Evolutionary conservation across 2,113 vertebrate genomes (phyloP), one percentile per base, ranked within the genome.

Genomic region (Petroica traversi): DNA sequence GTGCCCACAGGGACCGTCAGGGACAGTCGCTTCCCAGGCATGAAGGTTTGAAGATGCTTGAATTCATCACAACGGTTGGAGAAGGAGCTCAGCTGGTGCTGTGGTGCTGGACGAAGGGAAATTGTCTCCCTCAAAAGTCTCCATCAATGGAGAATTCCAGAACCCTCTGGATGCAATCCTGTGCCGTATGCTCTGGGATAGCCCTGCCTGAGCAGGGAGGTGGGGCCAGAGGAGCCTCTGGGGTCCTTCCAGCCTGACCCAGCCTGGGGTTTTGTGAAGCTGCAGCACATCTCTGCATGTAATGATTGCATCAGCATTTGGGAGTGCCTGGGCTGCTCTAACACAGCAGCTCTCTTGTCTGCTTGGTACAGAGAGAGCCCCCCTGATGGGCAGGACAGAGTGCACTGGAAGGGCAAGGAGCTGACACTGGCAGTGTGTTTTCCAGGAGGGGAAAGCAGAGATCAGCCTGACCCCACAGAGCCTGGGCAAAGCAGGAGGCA

Each of bases 371-470:
- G 57, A 22, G 57, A 22, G 36, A 68, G 5, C 4, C 23, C 16
- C 9, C 14, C 6, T 3, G 4, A 11, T 23, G 40, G 57, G 45
- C 22, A 46, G 72, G 23, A 7, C 1, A 2, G 24, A 31, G 41
- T 1, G 49, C 43, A 2, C 29, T 25, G 80, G 3, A 9, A 8
- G 31, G 36, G 5, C n/a, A 4, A 8, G 33, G 34, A 31, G 63
- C 69, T 57, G 46, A 2, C 28, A 1, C 0, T 26, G 7, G 4
- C 40, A 36, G 9, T 4, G 16, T 3, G 41, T 36, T 33, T 49
- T 25, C 28, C 19, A 5, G 62, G 66, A 41, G 36, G 13, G 72
- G 52, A 49, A 51, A 17, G 14, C 67, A 10, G 78, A 15, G 14
- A 14, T 41, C 55, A 48, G 43, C 48, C 49, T 4, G 78, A 13